Base-by-base conservation (phyloP, 2,797 vertebrate species). In the Pseudochaenichthys georgianus region DNA sequence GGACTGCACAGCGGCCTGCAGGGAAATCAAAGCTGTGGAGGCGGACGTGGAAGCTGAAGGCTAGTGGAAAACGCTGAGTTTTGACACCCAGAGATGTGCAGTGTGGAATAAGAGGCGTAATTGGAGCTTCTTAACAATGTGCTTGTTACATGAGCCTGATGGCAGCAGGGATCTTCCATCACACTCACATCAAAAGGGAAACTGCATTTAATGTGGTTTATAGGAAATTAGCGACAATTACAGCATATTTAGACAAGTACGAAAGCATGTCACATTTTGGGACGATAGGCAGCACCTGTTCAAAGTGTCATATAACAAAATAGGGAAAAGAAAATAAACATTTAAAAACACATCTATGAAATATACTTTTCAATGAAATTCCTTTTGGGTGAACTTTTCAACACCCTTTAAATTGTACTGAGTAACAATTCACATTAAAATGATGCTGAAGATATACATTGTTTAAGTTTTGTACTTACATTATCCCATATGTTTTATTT, bases 1-100 rank as follows among this genome's bases (percentile, higher is more conserved):
- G 45, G 75, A 70, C 53, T n/a, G 12, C 67, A n/a, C 19, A 28
- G n/a, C 3, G 64, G 68, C 73, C 78, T 64, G 62, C 41, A 1
- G 81, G 75, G 72, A 78, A 81, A 83, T 84, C 64, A 81, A 75
- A 67, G 70, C 41, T 70, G 63, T 2, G n/a, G 50, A 68, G 82
- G 77, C 54, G 64, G 64, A 78, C 8, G 28, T 23, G 57, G 59
- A 70, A 47, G 55, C 41, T 50, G 51, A 42, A 64, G 53, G 58
- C 63, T 12, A 53, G 64, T 12, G 34, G 34, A 34, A 66, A 73
- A 72, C 46, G 23, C 62, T 46, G 62, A 72, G 63, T 75, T 71
- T 31, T 75, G 59, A 78, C 52, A 53, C 17, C 0, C 38, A 52
- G 58, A 51, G 58, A 75, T 48, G n/a, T 13, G 64, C 2, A 9